Conservation (phyloP, 2,888 invertebrate genomes). For the Machimus rusticus region DNA sequence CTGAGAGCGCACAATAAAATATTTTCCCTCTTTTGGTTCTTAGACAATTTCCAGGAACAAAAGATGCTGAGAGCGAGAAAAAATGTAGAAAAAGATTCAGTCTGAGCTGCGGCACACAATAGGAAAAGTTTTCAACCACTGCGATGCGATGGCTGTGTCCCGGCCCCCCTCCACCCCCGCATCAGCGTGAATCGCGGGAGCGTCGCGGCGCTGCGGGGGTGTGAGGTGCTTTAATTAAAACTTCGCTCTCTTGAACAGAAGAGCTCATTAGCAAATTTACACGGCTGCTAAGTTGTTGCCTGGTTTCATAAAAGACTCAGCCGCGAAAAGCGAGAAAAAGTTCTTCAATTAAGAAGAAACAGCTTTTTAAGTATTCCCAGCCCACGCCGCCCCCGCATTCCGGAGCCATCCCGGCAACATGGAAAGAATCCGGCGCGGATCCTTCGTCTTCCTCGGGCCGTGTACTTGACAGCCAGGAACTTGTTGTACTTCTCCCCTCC, state of each 20-base stretch:
- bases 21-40: conserved; percentile 23
- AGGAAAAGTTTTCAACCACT: background rate
- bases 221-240: conserved; percentile 35
- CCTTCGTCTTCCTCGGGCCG: conserved; percentile 1
- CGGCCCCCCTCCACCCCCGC: no score
- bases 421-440: background rate
- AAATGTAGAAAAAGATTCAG: conserved; percentile 8
- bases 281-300: conserved; percentile 39
- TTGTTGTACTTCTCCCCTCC: conserved; percentile 6
- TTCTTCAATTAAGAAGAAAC: conserved; percentile 42
- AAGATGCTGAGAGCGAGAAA: background rate
- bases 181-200: background rate
- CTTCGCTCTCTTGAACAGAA: conserved; percentile 41
- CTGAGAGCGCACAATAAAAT: conserved; percentile 27
- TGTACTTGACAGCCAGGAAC: conserved; percentile 37
- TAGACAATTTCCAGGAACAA: conserved; percentile 26
- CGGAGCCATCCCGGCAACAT: background rate
- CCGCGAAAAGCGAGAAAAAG: conserved; percentile 39
- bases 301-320: conserved; percentile 35
- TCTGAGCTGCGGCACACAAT: background rate
- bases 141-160: background rate
- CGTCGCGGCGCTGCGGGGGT: background rate
- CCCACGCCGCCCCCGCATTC: background rate
- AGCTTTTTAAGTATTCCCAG: conserved; percentile 28
- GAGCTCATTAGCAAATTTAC: conserved; percentile 42